Conservation (phyloP, 2,888 invertebrate genomes). For the Antheraea yamamai region DNA sequence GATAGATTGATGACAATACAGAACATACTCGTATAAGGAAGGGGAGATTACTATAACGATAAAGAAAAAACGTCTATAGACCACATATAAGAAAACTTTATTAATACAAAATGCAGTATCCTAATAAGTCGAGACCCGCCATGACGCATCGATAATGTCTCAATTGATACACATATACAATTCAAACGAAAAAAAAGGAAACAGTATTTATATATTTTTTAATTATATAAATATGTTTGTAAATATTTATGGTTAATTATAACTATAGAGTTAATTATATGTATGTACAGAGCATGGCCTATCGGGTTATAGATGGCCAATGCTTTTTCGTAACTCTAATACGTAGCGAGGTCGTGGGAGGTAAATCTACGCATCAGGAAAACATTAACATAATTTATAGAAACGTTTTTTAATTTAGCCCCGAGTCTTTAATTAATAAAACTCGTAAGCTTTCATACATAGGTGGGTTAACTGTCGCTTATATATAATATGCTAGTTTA, state of each 20-base stretch:
- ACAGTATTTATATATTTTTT: constrained; percentile 35
- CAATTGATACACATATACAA: neutral
- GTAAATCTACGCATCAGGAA: neutral
- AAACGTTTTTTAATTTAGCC: neutral
- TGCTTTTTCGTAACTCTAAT: neutral
- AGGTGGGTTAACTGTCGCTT: neutral
- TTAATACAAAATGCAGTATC: constrained; percentile 74
- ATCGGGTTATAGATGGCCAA: constrained; percentile 10
- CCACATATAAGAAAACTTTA: constrained; percentile 79
- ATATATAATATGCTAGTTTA: neutral
- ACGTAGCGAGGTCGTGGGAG: neutral
- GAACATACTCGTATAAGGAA: neutral
- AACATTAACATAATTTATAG: neutral
- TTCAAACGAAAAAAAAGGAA: constrained; percentile 36
- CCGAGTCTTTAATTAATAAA: neutral
- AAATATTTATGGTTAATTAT: constrained; percentile 56
- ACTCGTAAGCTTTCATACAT: neutral
- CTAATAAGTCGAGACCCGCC: neutral
- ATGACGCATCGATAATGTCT: neutral
- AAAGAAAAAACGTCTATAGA: constrained; percentile 1
- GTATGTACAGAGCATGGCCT: constrained; percentile 50
- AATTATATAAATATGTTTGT: constrained; percentile 35
- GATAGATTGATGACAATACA: no score
- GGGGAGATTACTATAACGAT: neutral
- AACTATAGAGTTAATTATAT: constrained; percentile 35